Percentiles rank a stretch among this genome's conserved stretches.
phyloP scores from a whole-genome alignment of 2,113 vertebrate species.

The Progne subis region DNA sequence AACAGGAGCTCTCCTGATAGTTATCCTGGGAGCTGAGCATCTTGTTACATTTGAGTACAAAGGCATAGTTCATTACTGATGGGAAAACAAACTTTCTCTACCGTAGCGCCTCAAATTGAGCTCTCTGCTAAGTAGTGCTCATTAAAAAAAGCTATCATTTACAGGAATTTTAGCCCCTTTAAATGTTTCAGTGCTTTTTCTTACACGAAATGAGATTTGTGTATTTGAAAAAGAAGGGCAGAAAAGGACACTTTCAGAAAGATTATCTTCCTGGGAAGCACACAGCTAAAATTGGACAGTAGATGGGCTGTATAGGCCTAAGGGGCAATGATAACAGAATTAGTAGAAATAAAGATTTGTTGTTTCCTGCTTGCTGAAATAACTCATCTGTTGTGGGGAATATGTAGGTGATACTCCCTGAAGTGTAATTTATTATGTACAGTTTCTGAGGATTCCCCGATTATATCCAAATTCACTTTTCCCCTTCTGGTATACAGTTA shows the following conservation, averaged over 20 bases:
- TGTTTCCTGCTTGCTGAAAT: slow-evolving; percentile 24
- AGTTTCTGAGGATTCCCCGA: neutral
- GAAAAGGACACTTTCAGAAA: neutral
- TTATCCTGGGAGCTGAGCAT: slow-evolving; percentile 56
- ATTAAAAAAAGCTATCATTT: neutral
- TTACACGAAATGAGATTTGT: neutral
- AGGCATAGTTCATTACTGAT: slow-evolving; percentile 50
- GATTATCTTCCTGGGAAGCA: neutral
- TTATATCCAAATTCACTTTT: neutral
- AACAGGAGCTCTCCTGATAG: slow-evolving; percentile 34
- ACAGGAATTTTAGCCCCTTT: neutral
- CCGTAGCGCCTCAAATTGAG: neutral
- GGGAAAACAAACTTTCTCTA: slow-evolving; percentile 32
- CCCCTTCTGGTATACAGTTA: neutral
- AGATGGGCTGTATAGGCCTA: neutral
- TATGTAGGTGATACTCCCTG: neutral
- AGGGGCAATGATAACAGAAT: neutral
- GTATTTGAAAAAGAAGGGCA: neutral
- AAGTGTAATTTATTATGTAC: neutral
- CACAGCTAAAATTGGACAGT: neutral
- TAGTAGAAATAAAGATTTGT: neutral
- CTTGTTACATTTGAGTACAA: slow-evolving; percentile 53
- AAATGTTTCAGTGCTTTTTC: neutral
- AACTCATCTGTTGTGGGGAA: neutral
- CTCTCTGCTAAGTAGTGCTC: neutral